Conservation (phyloP, 2,113 vertebrate species). For the Pomatorhinus ruficollis region DNA sequence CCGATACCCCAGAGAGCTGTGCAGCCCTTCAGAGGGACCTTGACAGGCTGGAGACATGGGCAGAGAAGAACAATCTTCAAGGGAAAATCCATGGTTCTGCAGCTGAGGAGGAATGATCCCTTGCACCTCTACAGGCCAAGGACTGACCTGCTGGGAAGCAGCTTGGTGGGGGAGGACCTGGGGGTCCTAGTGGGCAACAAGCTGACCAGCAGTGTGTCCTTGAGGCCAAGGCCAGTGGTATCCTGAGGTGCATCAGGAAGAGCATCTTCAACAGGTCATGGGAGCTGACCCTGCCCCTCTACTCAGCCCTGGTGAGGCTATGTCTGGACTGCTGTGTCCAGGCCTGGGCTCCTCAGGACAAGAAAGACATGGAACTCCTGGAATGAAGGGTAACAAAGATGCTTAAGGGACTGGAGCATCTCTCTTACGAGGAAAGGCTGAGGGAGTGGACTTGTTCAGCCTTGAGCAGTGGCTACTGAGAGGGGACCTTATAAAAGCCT, state of each 20-base stretch:
- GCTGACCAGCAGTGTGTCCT: not conserved
- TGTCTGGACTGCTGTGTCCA: not conserved
- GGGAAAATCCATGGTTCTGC: not conserved
- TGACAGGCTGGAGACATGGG: not conserved
- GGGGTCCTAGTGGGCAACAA: not conserved
- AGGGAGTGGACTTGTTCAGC: not conserved
- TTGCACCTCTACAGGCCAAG: not conserved
- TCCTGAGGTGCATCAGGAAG: not conserved
- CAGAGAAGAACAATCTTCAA: not conserved
- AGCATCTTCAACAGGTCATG: not conserved
- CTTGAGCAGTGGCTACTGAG: not conserved
- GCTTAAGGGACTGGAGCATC: not conserved
- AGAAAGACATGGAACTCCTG: not conserved
- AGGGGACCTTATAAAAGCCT: not conserved
- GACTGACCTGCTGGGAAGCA: not conserved
- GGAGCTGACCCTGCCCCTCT: not conserved
- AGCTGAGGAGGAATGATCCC: not conserved
- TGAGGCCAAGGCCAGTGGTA: no score
- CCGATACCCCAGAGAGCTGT: not conserved
- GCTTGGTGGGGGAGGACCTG: fast-evolving
- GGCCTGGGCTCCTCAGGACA: not conserved
- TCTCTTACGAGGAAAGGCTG: not conserved
- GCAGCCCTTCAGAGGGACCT: not conserved
- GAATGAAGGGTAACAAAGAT: not conserved
- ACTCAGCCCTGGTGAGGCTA: not conserved